Evolutionary conservation across 2,888 invertebrate genomes (phyloP).

Genomic region (Leptopterna dolabrata): DNA sequence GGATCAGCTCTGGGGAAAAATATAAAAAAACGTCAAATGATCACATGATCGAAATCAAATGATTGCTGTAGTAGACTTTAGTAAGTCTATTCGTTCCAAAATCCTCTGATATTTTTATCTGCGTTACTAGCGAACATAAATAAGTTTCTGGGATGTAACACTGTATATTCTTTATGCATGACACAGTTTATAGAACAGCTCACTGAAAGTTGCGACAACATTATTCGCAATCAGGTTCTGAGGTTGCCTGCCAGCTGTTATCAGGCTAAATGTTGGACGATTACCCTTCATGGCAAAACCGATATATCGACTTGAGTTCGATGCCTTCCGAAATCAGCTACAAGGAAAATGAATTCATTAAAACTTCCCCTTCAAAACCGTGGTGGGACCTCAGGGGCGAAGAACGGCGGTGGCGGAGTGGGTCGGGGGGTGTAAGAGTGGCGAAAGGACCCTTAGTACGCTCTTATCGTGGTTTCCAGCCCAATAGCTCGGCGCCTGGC

Average conservation of each 20-base stretch:
- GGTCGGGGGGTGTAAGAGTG: neutral
- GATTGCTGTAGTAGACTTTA: too few species aligned
- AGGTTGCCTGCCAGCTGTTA: neutral
- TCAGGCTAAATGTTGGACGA: neutral
- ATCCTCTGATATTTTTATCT: too few species aligned
- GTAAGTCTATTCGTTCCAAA: too few species aligned
- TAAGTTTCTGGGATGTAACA: too few species aligned
- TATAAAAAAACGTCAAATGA: too few species aligned
- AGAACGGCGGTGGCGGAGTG: neutral
- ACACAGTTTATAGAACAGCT: too few species aligned
- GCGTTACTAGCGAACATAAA: too few species aligned
- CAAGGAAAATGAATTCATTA: constrained; percentile 34
- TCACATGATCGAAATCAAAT: too few species aligned
- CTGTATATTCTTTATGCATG: too few species aligned
- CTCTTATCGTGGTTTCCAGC: constrained; percentile 14
- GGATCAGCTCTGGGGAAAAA: too few species aligned
- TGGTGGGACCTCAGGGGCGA: neutral
- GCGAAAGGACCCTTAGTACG: neutral
- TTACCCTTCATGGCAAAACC: neutral
- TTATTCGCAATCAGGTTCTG: neutral
- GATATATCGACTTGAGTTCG: neutral
- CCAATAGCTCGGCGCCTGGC: neutral
- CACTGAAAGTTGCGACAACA: neutral
- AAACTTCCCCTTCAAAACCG: neutral
- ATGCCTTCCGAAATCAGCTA: neutral